Base-by-base conservation (phyloP, 30 jellyfish, hydroid and myxozoan genomes). In the Nemopilema nomurai region DNA sequence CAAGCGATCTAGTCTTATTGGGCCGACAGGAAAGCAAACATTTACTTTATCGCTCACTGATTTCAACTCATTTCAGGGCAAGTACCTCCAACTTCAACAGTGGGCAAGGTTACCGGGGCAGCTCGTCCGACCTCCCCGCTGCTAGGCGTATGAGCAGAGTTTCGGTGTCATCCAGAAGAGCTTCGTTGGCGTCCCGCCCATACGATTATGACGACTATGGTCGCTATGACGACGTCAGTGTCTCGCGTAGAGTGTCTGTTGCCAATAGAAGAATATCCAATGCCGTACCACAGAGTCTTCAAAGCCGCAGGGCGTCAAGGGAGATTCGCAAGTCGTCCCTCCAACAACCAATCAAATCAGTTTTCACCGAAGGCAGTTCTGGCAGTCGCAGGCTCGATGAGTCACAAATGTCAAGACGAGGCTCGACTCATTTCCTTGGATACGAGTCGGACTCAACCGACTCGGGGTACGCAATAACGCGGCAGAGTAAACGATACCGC, bases 401-500 rank as follows among this genome's bases (percentile, higher is more conserved):
- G 31, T 6, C 32, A 0, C 17, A 8, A 8, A 0, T 18, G 1
- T 57, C 83, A 33, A 67, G 69, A 29, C 52, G 50, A 53, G 50
- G 84, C 70, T 20, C 84, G 22, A 57, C 31, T 52, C 81, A 63
- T 24, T 26, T 30, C 1, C 27, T 30, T 53, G 93, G 93, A 18
- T 84, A 74, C 25, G 87, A 64, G 32, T 84, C 93, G 16, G 93
- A 84, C 57, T 84, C 93, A 17, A 84, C 87, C 3, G 93, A 84
- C 50, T 84, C 93, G 16, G 93, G 93, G 49, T 84, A 84, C 81
- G 87, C 79, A 16, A 18, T 74, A 19, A 27, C 77, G 77, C 87
- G 83, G 26, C 66, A 66, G 18, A 84, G 93, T 51, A 62, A 28
- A 84, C 77, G 91, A 22, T 76, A 83, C 25, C 79, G 81, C 3